Conservation (phyloP, 2,113 vertebrate genomes). For the Dolichallabes microphthalmus region DNA sequence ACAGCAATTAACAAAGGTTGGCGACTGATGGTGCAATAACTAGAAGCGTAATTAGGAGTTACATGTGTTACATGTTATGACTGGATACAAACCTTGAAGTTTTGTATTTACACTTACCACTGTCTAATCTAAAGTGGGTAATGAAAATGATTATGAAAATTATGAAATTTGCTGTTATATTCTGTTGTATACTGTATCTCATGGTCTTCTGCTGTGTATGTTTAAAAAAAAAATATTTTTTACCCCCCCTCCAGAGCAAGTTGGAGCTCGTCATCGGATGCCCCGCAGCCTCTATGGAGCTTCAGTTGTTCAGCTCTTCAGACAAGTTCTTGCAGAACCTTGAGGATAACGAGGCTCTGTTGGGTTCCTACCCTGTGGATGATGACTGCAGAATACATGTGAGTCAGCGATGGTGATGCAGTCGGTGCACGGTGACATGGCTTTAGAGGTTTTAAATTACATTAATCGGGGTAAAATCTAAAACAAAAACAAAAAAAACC, state of each 20-base stretch:
- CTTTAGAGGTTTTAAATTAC: background rate
- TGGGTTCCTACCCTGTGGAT: conserved; percentile 86
- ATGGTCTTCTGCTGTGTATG: background rate
- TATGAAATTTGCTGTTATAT: too few species aligned
- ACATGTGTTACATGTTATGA: too few species aligned
- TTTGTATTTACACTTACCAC: background rate
- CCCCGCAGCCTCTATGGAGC: conserved; percentile 78
- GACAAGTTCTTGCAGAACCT: conserved; percentile 79
- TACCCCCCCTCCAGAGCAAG: conserved; percentile 81
- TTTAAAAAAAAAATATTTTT: too few species aligned
- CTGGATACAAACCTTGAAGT: too few species aligned
- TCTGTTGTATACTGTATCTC: background rate
- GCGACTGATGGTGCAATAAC: too few species aligned
- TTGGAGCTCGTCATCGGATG: conserved; percentile 83
- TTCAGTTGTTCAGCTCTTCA: conserved; percentile 77
- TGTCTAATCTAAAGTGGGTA: background rate
- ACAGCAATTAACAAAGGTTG: too few species aligned
- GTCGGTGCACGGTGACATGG: background rate
- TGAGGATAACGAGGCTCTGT: conserved; percentile 79
- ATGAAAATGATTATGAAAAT: background rate
- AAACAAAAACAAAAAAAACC: background rate
- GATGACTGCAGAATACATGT: conserved; percentile 87
- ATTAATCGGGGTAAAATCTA: background rate
- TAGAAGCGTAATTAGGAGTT: too few species aligned
- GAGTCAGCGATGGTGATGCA: conserved; percentile 48